Evolutionary conservation across 2,797 vertebrate species (phyloP).

Genomic region (Spinus olivaceus): DNA sequence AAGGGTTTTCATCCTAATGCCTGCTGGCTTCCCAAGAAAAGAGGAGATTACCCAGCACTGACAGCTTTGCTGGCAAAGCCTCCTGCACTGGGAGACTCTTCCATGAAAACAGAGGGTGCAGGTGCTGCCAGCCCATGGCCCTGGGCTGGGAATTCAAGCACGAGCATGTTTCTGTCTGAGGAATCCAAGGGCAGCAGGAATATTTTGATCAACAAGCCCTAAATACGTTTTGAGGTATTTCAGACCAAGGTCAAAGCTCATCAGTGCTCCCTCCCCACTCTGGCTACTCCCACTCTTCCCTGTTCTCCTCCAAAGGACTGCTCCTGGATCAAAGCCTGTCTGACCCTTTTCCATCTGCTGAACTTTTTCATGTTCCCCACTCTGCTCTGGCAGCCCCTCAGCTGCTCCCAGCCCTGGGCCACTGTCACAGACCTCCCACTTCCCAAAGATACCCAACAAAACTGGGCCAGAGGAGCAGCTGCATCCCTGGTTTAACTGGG

Average conservation of each 20-base stretch:
- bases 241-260: not conserved
- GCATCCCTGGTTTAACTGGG: not conserved
- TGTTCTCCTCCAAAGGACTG: not conserved
- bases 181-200: not conserved
- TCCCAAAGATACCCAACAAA: not conserved
- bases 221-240: not conserved
- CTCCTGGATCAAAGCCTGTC: not conserved
- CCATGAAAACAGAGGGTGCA: not conserved
- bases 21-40: not conserved
- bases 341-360: not conserved
- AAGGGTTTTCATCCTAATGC: not conserved
- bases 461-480: not conserved
- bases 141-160: not conserved
- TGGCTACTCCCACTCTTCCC: not conserved
- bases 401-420: not conserved
- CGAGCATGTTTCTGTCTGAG: rapidly evolving
- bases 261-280: rapidly evolving
- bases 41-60: not conserved
- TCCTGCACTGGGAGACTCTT: not conserved
- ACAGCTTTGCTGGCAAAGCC: not conserved
- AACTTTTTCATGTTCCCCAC: not conserved
- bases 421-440: not conserved
- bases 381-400: rapidly evolving
- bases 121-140: not conserved
- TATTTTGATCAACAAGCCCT: not conserved